Base-by-base conservation (phyloP, 2,888 invertebrate genomes). In the Oeneis ivallda region DNA sequence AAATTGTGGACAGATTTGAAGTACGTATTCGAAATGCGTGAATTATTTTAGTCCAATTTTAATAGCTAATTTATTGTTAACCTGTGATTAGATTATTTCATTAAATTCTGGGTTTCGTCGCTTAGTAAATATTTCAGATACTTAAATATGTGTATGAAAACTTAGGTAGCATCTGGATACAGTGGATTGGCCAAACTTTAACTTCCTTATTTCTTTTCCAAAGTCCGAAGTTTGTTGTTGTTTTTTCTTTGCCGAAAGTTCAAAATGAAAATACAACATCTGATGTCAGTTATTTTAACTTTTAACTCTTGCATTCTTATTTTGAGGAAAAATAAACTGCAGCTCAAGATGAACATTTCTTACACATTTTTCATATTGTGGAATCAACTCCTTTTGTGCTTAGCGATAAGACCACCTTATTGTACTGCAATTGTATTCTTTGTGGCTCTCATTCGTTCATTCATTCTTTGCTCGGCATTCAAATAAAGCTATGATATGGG, bases 381-480 rank as follows among this genome's bases (percentile, higher is more conserved):
- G 34, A 37, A 53, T 26, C 34, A 15, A 37, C 34, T 19, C 13
- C 4, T 50, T 26, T 13, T 49, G 11, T 19, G 19, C 49, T 53
- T 2, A 34, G 34, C n/a, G 34, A 52, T 52, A 34, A 52, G 32
- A 52, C 32, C 52, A 8, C 7, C 49, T 52, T 52, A 32, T 32
- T 52, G 26, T 52, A n/a, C n/a, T n/a, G 52, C 52, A 52, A 32
- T 52, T n/a, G 32, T 52, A 34, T 52, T 52, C 32, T 52, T 49
- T 19, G 49, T 49, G 10, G 10, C 4, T 19, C 19, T 17, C 11
- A 49, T 49, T 49, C n/a, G 11, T 49, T 17, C 11, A 49, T 49
- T 49, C n/a, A 19, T 49, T 32, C 52, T 34, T 52, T 52, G 13
- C 13, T 32, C 43, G n/a, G 43, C 5, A n/a, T 43, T 43, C n/a